Evolutionary conservation across 2,113 vertebrate genomes (phyloP), one percentile per base, ranked within the genome.

Genomic region (Passer domesticus): DNA sequence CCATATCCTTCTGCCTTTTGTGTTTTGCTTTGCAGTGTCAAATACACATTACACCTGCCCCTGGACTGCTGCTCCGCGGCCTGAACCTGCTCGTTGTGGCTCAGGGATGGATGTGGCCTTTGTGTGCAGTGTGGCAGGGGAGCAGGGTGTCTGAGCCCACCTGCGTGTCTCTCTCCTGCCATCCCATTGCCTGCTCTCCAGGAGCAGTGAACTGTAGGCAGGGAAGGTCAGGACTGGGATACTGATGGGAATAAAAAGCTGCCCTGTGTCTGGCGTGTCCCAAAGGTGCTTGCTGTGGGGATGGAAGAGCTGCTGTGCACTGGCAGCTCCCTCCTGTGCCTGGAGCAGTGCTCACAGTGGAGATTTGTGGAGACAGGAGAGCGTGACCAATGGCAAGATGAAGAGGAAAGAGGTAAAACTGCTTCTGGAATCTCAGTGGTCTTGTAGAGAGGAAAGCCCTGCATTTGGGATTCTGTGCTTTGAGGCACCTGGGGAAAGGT

Each of bases 1-100:
- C 3, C 1, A 4, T 1, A 1, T 8, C 9, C 17, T 39, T 5
- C 19, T 11, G 9, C 46, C 50, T 10, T 25, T 9, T 2, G 0
- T 17, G 12, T 89, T 94, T 94, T 89, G 20, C 15, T 83, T 7
- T 49, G 35, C 41, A 22, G 0, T 6, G 22, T 20, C n/a, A 62
- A 35, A 47, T 6, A 30, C 19, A 5, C 2, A 0, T 14, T 46
- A 11, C 39, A 25, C 53, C 5, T 81, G 24, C 19, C 24, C 12
- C 21, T 16, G 24, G 3, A 6, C 17, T 58, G 15, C 22, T 63
- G 52, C 28, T 85, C 23, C 27, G 9, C 1, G 1, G 23, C 9
- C 13, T 33, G 44, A 46, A 17, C n/a, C n/a, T 74, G 53, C 46
- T 47, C 21, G 11, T 3, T 2, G 15, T 19, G 41, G 24, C 52